Conservation (phyloP, 92 coral and sea anemone genomes). For the Paramuricea clavata region DNA sequence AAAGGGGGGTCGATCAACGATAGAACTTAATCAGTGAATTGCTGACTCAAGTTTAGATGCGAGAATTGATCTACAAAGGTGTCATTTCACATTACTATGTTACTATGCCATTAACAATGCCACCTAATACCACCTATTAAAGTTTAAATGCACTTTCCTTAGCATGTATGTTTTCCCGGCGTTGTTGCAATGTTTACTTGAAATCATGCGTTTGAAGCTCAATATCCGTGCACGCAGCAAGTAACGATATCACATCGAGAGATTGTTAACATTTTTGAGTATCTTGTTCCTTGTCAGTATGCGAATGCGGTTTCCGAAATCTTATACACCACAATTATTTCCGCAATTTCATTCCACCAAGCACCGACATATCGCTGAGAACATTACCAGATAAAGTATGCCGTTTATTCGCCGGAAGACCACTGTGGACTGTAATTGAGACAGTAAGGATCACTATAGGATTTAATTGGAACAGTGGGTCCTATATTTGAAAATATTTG, state of each 20-base stretch:
- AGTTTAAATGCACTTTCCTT: neutral
- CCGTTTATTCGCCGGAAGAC: neutral
- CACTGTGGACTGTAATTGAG: neutral
- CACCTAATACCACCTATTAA: no score
- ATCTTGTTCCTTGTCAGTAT: neutral
- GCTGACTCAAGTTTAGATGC: neutral
- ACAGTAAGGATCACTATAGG: neutral
- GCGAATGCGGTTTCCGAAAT: slow-evolving; percentile 12
- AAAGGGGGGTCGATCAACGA: slow-evolving; percentile 22
- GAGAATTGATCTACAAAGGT: slow-evolving; percentile 6
- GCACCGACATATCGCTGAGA: slow-evolving; percentile 2
- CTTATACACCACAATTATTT: neutral
- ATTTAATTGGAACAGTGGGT: neutral
- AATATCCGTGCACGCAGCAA: neutral
- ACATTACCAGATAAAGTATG: slow-evolving; percentile 9
- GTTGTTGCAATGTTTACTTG: neutral
- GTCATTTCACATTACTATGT: slow-evolving; percentile 8
- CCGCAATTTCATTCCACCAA: slow-evolving; percentile 19
- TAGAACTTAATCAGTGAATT: neutral
- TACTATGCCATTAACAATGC: neutral
- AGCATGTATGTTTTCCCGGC: neutral
- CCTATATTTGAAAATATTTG: slow-evolving; percentile 1
- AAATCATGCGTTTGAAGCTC: neutral
- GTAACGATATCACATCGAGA: slow-evolving; percentile 5
- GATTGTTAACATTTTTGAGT: neutral